Evolutionary conservation across 2,888 invertebrate genomes (phyloP).

Genomic region (Trisateles emortualis): DNA sequence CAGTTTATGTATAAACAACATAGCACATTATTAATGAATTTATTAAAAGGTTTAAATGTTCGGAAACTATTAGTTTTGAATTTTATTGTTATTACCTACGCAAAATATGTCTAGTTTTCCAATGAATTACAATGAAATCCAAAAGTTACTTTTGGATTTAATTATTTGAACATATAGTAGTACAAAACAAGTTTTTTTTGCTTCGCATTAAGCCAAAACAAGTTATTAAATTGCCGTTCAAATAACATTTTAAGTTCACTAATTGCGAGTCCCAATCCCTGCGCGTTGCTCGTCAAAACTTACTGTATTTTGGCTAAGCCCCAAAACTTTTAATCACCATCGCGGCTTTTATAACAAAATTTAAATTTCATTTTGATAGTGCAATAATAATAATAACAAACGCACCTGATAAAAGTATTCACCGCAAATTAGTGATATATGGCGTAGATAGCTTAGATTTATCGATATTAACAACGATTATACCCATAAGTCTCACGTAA

Average conservation of each 20-base stretch:
- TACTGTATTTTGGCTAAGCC: conserved; percentile 60
- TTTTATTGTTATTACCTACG: too few relatives aligned
- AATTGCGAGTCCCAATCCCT: conserved; percentile 57
- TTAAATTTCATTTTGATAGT: conserved; percentile 5
- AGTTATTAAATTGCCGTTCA: conserved; percentile 21
- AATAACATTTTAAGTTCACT: conserved; percentile 52
- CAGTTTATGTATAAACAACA: too few relatives aligned
- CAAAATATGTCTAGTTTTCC: too few relatives aligned
- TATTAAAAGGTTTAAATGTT: too few relatives aligned
- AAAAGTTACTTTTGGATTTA: too few relatives aligned
- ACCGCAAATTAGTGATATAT: conserved; percentile 21
- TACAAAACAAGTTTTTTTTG: too few relatives aligned
- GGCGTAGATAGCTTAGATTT: conserved; percentile 15
- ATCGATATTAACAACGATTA: conserved; percentile 1
- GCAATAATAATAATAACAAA: not conserved
- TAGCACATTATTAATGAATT: too few relatives aligned
- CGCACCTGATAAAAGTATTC: conserved; percentile 17
- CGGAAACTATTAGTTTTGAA: too few relatives aligned
- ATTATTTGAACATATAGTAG: too few relatives aligned
- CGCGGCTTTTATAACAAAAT: conserved; percentile 29
- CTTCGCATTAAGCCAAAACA: not conserved
- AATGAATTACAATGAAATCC: too few relatives aligned
- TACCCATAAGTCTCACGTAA: not conserved
- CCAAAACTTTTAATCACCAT: conserved; percentile 64
- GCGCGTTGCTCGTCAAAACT: conserved; percentile 61